These are phyloP conservation scores for Dolomedes plantarius DNA, from an alignment of 2,888 invertebrate genomes.

Conservation along the genomic window DNA sequence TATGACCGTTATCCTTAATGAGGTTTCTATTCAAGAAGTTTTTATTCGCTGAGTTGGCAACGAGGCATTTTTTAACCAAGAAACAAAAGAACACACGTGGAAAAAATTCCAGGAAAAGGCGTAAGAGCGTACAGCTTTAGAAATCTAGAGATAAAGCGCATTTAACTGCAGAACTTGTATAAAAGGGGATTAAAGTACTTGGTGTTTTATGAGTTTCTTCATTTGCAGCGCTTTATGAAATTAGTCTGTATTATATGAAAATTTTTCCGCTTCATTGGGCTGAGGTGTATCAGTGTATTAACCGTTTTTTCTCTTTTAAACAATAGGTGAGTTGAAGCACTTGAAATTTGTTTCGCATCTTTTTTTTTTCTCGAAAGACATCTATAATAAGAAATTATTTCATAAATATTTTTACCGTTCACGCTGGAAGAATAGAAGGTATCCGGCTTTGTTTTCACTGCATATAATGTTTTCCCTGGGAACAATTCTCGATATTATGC, in stretches of 20 bases:
- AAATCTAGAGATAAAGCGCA: slow-evolving; percentile 16
- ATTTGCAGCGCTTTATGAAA: neutral
- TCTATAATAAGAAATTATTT: no score
- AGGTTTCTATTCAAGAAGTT: slow-evolving; percentile 50
- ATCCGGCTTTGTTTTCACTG: no score
- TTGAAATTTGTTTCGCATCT: neutral
- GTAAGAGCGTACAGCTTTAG: slow-evolving; percentile 9
- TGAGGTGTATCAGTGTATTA: neutral
- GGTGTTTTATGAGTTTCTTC: slow-evolving; percentile 12
- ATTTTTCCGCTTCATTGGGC: slow-evolving; percentile 1
- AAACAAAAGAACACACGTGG: slow-evolving; percentile 17
- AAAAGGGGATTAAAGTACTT: neutral
- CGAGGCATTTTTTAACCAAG: slow-evolving; percentile 35
- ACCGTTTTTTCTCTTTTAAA: no score
- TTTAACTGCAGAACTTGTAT: slow-evolving; percentile 1
- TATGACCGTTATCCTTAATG: slow-evolving; percentile 54
- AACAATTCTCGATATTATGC: no score
- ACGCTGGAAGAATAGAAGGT: no score
- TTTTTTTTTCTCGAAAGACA: neutral
- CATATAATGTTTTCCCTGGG: no score
- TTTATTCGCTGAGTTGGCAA: slow-evolving; percentile 45
- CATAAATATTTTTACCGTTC: no score
- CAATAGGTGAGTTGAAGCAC: neutral
- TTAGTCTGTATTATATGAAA: neutral
- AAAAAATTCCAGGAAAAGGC: neutral